These are phyloP conservation scores for Loripinus fragilis DNA, from an alignment of 2,888 invertebrate genomes.

Conservation along the genomic window DNA sequence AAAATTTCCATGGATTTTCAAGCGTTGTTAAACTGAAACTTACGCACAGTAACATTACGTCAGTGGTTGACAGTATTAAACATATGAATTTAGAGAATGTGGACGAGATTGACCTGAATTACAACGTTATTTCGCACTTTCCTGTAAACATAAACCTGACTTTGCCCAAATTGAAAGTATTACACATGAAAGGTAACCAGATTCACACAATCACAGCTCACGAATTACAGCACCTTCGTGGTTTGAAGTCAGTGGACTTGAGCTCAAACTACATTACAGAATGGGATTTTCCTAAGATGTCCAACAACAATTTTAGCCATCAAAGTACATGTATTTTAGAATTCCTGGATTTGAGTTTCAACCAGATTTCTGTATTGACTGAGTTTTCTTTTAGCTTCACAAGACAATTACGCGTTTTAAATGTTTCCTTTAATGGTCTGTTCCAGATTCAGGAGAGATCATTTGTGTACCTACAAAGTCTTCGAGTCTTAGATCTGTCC, in stretches of 20 bases:
- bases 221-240: not conserved
- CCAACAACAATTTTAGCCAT: not conserved
- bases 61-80: not conserved
- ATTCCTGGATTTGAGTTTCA: constrained; percentile 39
- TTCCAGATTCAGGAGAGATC: constrained; percentile 22
- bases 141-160: not conserved
- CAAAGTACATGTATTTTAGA: not conserved
- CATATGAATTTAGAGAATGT: constrained; percentile 4
- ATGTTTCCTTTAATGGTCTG: constrained; percentile 54
- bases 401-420: constrained; percentile 24
- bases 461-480: constrained; percentile 31
- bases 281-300: not conserved
- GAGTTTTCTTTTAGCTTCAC: constrained; percentile 2
- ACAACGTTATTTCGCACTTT: not conserved
- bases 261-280: not conserved
- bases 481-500: constrained; percentile 55
- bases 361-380: constrained; percentile 24
- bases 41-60: not conserved
- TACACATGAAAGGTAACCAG: not conserved
- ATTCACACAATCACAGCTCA: not conserved
- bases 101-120: constrained; percentile 22
- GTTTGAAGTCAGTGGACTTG: not conserved
- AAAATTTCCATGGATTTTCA: not conserved
- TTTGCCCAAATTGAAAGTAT: not conserved
- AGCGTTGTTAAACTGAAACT: constrained; percentile 18